Conservation (phyloP, 2,888 invertebrate species). For the Drosophila glabriapex region DNA sequence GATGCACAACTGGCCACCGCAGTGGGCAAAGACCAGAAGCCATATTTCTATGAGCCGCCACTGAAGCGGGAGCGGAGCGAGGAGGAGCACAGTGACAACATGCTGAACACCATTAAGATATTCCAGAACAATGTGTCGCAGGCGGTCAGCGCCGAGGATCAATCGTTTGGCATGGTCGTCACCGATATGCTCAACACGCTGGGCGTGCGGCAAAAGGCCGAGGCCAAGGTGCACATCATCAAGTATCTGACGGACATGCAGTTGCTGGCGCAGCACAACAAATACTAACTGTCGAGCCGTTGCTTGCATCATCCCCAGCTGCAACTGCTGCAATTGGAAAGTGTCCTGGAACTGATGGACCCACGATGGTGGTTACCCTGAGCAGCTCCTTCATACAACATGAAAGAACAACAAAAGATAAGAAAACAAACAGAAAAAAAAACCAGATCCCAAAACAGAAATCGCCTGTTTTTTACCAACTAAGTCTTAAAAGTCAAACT, state of each 20-base stretch:
- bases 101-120: slow-evolving; percentile 83
- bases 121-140: slow-evolving; percentile 83
- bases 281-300: slow-evolving; percentile 79
- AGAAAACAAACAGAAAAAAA: slow-evolving; percentile 7
- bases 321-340: slow-evolving; percentile 67
- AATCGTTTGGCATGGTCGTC: slow-evolving; percentile 83
- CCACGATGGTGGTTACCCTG: slow-evolving; percentile 48
- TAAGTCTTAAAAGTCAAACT: slow-evolving; percentile 79
- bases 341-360: slow-evolving; percentile 49
- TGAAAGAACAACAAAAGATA: slow-evolving; percentile 18
- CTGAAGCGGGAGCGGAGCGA: slow-evolving; percentile 82
- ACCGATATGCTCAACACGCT: slow-evolving; percentile 83
- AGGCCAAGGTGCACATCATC: slow-evolving; percentile 83
- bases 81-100: slow-evolving; percentile 83
- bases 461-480: slow-evolving; percentile 46
- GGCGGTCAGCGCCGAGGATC: slow-evolving; percentile 83
- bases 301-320: slow-evolving; percentile 39
- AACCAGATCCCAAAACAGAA: slow-evolving; percentile 33
- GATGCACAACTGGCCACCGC: slow-evolving; percentile 82
- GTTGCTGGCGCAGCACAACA: slow-evolving; percentile 83
- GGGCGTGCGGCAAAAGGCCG: slow-evolving; percentile 83
- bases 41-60: slow-evolving; percentile 83
- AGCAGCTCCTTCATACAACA: slow-evolving; percentile 48
- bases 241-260: slow-evolving; percentile 84
- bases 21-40: slow-evolving; percentile 80